Conservation (phyloP, 2,888 invertebrate genomes). For the Leucophora obtusa region DNA sequence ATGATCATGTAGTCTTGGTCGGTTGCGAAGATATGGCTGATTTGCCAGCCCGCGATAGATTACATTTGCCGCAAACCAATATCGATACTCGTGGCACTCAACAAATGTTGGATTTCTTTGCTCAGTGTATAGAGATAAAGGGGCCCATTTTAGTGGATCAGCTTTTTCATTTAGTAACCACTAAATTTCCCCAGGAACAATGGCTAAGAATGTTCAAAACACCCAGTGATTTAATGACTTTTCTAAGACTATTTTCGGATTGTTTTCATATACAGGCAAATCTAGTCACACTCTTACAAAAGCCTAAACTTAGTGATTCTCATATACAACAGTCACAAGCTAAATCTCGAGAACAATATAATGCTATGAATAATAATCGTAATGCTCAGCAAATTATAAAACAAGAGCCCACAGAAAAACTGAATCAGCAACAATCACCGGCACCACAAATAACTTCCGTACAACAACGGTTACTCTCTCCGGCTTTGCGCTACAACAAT, state of each 20-base stretch:
- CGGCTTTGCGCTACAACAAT: slow-evolving; percentile 70
- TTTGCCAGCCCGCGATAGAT: slow-evolving; percentile 83
- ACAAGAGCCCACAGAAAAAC: slow-evolving; percentile 57
- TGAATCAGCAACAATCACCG: slow-evolving; percentile 12
- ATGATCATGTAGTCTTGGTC: slow-evolving; percentile 90
- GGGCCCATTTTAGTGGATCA: slow-evolving; percentile 92
- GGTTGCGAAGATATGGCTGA: slow-evolving; percentile 84
- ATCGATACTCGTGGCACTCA: slow-evolving; percentile 92
- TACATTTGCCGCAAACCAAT: slow-evolving; percentile 85
- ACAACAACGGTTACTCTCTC: slow-evolving; percentile 75
- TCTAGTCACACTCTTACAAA: slow-evolving; percentile 89
- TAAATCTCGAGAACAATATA: slow-evolving; percentile 77
- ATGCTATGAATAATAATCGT: slow-evolving; percentile 74
- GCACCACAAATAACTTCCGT: slow-evolving; percentile 68
- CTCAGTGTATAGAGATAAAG: slow-evolving; percentile 88
- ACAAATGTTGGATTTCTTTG: slow-evolving; percentile 89
- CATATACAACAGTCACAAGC: slow-evolving; percentile 78
- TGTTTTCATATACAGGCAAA: slow-evolving; percentile 96
- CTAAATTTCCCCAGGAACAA: slow-evolving; percentile 86
- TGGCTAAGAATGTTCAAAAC: slow-evolving; percentile 95
- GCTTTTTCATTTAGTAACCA: slow-evolving; percentile 88
- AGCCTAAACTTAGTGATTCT: slow-evolving; percentile 84
- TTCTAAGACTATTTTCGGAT: slow-evolving; percentile 95
- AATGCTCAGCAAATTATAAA: slow-evolving; percentile 69
- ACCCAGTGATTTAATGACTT: slow-evolving; percentile 92